A percentile compares a stretch with the other conserved stretches of the same genome.
Conservation (phyloP, 2,888 invertebrate species). For the Thalpophila matura region DNA sequence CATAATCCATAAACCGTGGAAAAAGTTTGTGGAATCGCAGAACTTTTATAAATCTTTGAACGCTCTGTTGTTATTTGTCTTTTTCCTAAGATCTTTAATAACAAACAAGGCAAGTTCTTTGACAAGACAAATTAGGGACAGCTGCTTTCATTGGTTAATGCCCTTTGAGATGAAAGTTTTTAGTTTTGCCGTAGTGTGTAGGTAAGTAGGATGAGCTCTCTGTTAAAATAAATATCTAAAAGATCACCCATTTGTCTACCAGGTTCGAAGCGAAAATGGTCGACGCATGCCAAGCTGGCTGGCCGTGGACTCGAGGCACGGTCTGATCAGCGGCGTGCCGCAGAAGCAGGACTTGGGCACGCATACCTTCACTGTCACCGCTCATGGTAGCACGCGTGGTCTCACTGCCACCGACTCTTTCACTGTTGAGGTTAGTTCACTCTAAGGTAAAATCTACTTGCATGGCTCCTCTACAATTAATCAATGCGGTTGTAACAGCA, state of each 20-base stretch:
- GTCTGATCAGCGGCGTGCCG: slow-evolving; percentile 94
- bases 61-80: no score
- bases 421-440: slow-evolving; percentile 91
- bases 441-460: background rate
- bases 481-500: no score
- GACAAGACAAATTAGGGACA: no score
- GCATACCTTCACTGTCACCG: slow-evolving; percentile 92
- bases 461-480: no score
- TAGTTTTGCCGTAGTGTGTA: no score
- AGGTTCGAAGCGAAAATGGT: slow-evolving; percentile 84
- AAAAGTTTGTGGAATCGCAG: slow-evolving; percentile 14
- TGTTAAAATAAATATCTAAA: background rate
- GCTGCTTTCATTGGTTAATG: no score
- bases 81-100: no score
- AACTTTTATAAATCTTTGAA: slow-evolving; percentile 10
- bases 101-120: no score
- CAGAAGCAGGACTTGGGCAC: slow-evolving; percentile 92
- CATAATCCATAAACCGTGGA: slow-evolving; percentile 21
- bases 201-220: no score
- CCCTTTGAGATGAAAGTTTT: no score
- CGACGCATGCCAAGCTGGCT: slow-evolving; percentile 92
- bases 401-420: slow-evolving; percentile 92
- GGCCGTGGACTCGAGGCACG: slow-evolving; percentile 92
- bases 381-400: slow-evolving; percentile 85
- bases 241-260: slow-evolving; percentile 19